Percentiles rank a stretch among this genome's conserved stretches.
Evolutionary conservation across 2,888 invertebrate species (phyloP).

Genomic region (Pandemis corylana): DNA sequence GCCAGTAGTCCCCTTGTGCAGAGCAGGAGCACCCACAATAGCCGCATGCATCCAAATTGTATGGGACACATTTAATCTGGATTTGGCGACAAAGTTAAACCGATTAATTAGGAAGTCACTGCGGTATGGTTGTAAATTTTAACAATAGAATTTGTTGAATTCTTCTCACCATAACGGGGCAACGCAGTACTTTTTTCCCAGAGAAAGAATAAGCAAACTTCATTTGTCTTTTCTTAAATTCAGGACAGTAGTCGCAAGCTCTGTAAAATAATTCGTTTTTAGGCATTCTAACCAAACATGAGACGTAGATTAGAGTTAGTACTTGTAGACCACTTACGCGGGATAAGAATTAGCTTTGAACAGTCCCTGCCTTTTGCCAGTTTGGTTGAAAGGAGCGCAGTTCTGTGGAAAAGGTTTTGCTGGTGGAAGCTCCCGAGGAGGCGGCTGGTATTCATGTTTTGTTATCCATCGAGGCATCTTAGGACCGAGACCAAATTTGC

Average conservation of each 20-base stretch:
- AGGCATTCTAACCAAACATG: neutral
- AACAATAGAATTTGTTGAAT: neutral
- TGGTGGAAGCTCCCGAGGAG: constrained; percentile 57
- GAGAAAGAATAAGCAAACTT: constrained; percentile 76
- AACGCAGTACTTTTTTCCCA: constrained; percentile 68
- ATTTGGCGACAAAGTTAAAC: constrained; percentile 37
- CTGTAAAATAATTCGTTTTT: constrained; percentile 51
- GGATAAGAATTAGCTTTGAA: constrained; percentile 62
- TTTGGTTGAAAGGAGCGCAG: constrained; percentile 77
- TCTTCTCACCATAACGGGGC: constrained; percentile 69
- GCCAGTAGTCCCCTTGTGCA: constrained; percentile 86
- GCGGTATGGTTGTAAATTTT: neutral
- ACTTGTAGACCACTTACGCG: constrained; percentile 61
- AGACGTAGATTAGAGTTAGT: neutral
- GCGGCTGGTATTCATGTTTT: constrained; percentile 76
- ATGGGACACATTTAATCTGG: constrained; percentile 82
- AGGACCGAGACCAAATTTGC: constrained; percentile 67
- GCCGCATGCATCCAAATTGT: constrained; percentile 78
- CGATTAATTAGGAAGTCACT: neutral
- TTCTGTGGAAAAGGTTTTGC: constrained; percentile 56
- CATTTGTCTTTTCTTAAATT: constrained; percentile 67
- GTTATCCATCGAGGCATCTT: constrained; percentile 68
- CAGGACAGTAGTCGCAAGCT: constrained; percentile 74
- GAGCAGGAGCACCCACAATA: constrained; percentile 76
- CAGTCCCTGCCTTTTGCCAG: constrained; percentile 67